Evolutionary conservation across 2,888 invertebrate species (phyloP).

Genomic region (Drosophila bunnanda): DNA sequence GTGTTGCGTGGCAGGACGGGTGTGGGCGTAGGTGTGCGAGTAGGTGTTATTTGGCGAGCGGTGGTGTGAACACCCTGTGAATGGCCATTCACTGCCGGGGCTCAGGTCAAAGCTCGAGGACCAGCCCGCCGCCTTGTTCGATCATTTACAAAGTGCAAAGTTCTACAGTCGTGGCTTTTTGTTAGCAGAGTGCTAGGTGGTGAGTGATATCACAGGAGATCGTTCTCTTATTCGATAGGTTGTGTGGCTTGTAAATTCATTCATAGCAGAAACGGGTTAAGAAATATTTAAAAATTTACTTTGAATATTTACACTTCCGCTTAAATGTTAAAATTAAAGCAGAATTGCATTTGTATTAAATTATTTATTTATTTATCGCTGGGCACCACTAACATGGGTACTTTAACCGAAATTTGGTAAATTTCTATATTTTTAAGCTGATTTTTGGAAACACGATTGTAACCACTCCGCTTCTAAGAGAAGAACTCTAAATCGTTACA

Average conservation of each 20-base stretch:
- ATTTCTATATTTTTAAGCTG: no score
- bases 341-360: neutral
- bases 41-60: constrained; percentile 7
- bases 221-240: neutral
- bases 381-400: no score
- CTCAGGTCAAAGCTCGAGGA: constrained; percentile 22
- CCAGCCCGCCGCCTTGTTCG: constrained; percentile 18
- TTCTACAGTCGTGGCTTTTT: constrained; percentile 12
- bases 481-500: no score
- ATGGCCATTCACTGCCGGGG: constrained; percentile 19
- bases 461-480: no score
- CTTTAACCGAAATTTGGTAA: no score
- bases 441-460: no score
- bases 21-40: constrained; percentile 6
- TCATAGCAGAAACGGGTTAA: no score
- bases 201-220: no score
- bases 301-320: neutral
- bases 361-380: no score
- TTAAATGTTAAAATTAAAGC: neutral
- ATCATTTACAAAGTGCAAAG: constrained; percentile 32
- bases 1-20: constrained; percentile 9
- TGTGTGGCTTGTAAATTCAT: neutral
- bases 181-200: neutral
- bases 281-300: no score
- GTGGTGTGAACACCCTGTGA: constrained; percentile 35